These are phyloP conservation scores for Calliphora vicina DNA, from an alignment of 1,140 invertebrate genomes.

Conservation along the genomic window DNA sequence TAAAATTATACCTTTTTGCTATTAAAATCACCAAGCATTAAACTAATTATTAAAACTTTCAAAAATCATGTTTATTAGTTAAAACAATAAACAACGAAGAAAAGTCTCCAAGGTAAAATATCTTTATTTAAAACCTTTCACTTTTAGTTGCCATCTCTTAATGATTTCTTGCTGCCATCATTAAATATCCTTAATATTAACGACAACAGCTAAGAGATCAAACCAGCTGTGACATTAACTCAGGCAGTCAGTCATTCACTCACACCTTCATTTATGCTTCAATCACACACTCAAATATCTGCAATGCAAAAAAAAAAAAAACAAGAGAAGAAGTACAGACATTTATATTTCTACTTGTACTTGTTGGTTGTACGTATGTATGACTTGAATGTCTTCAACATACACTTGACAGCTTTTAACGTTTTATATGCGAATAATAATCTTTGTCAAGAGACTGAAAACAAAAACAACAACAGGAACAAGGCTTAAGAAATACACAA, in stretches of 20 bases:
- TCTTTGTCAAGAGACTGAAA: constrained; percentile 28
- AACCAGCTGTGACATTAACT: constrained; percentile 19
- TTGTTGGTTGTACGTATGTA: not conserved
- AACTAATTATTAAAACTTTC: too few species aligned
- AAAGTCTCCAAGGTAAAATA: too few species aligned
- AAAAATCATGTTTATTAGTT: too few species aligned
- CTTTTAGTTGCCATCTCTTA: too few species aligned
- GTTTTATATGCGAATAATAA: constrained; percentile 31
- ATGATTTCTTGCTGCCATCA: not conserved
- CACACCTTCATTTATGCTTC: not conserved
- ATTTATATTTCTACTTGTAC: not conserved
- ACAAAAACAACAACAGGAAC: constrained; percentile 25
- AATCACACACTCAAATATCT: not conserved
- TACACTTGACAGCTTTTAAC: constrained; percentile 28
- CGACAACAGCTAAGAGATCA: not conserved
- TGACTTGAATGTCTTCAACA: not conserved
- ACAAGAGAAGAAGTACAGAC: too few species aligned
- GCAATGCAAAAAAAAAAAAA: not conserved
- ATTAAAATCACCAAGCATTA: too few species aligned
- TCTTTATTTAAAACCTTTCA: too few species aligned
- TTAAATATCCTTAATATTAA: not conserved
- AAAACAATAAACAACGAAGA: too few species aligned
- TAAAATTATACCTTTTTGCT: too few species aligned
- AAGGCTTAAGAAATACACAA: not conserved
- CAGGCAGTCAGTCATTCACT: not conserved